Evolutionary conservation across 1,140 invertebrate species (phyloP).

Genomic region (Maconellicoccus hirsutus): DNA sequence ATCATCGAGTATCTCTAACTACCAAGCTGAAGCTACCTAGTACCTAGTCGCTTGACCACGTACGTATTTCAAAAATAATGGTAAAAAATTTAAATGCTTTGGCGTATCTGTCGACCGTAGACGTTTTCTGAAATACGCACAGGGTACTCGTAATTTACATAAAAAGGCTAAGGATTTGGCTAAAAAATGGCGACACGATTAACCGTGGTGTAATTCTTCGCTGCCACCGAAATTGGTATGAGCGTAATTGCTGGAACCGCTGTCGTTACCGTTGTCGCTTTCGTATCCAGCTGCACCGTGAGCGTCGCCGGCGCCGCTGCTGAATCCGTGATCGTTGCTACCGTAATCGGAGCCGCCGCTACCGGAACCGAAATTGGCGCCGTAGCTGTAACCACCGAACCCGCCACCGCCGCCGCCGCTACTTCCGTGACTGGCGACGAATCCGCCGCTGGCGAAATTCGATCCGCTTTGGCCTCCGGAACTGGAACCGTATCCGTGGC

Average conservation of each 20-base stretch:
- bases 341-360: background rate
- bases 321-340: too few species aligned
- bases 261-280: background rate
- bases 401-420: slow-evolving; percentile 30
- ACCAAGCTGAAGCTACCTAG: too few species aligned
- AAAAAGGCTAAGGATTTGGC: too few species aligned
- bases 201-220: background rate
- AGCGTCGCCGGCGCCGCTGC: background rate
- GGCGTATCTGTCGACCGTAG: too few species aligned
- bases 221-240: background rate
- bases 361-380: slow-evolving; percentile 27
- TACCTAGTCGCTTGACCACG: too few species aligned
- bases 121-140: too few species aligned
- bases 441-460: background rate
- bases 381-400: slow-evolving; percentile 30
- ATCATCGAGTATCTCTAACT: too few species aligned
- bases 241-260: background rate
- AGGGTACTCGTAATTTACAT: too few species aligned
- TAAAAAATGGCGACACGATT: too few species aligned
- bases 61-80: too few species aligned
- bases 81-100: too few species aligned
- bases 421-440: background rate
- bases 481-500: background rate
- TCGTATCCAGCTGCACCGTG: background rate
- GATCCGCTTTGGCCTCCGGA: background rate